phyloP scores from a whole-genome alignment of 2,797 vertebrate genomes.

The Setipinna tenuifilis region DNA sequence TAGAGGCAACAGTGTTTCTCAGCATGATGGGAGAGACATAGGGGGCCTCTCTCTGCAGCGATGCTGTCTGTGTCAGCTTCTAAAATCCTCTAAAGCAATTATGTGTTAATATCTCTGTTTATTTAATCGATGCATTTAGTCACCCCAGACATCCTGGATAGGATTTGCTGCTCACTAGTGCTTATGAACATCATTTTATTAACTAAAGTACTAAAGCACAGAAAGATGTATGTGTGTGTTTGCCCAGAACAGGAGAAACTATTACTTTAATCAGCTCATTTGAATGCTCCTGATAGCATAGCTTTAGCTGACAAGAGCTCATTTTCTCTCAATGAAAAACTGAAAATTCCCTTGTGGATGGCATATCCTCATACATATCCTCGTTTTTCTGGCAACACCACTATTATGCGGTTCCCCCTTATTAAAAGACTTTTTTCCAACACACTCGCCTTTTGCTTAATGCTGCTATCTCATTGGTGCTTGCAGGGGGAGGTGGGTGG shows the following conservation, averaged over 20 bases:
- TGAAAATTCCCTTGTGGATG: not conserved
- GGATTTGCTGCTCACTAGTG: not conserved
- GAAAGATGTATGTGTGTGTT: not conserved
- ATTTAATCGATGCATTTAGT: not conserved
- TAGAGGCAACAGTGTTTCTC: not conserved
- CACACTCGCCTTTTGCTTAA: not conserved
- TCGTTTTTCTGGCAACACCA: not conserved
- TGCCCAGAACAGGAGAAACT: slow-evolving; percentile 8
- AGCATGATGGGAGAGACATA: not conserved
- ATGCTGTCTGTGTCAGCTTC: not conserved
- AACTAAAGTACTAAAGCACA: not conserved
- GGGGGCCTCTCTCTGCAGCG: not conserved
- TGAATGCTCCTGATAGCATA: not conserved
- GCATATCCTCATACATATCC: not conserved
- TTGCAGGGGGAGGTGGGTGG: slow-evolving; percentile 93
- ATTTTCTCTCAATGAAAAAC: slow-evolving; percentile 15
- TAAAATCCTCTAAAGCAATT: not conserved
- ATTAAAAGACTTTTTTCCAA: not conserved
- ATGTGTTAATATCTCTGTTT: not conserved
- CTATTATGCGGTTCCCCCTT: not conserved
- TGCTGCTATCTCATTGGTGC: slow-evolving; percentile 36
- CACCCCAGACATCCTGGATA: not conserved
- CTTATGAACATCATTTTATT: not conserved
- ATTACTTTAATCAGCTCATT: not conserved
- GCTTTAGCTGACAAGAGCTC: slow-evolving; percentile 4